Evolutionary conservation across 1,140 invertebrate genomes (phyloP).

Genomic region (Drosophila kepulauana): DNA sequence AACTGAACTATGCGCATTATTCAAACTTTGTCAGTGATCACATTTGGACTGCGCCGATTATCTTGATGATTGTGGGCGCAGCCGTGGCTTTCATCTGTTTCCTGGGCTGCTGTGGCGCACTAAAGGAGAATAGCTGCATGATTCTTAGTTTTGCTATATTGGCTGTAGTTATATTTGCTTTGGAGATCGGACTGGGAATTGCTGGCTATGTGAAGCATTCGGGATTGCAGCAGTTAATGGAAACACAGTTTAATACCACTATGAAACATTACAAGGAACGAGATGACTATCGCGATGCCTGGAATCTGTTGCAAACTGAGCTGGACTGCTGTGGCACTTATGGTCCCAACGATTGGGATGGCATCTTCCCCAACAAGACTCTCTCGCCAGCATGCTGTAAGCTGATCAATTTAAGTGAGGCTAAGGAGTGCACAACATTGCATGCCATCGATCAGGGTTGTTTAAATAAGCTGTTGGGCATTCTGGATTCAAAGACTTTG

Average conservation of each 20-base stretch:
- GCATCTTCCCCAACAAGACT: constrained; percentile 86
- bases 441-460: constrained; percentile 88
- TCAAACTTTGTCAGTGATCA: constrained; percentile 88
- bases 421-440: constrained; percentile 86
- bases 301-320: constrained; percentile 93
- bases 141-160: constrained; percentile 95
- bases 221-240: constrained; percentile 89
- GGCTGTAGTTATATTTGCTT: constrained; percentile 92
- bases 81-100: constrained; percentile 94
- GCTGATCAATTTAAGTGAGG: constrained; percentile 85
- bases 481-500: constrained; percentile 89
- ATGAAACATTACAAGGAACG: constrained; percentile 89
- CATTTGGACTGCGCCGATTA: constrained; percentile 90
- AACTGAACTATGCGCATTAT: constrained; percentile 89
- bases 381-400: constrained; percentile 90
- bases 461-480: constrained; percentile 87
- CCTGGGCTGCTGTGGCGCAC: constrained; percentile 95
- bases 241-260: constrained; percentile 89
- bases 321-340: constrained; percentile 92
- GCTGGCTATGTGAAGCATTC: constrained; percentile 92
- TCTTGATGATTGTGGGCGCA: constrained; percentile 93
- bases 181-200: constrained; percentile 94
- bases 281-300: constrained; percentile 88
- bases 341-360: constrained; percentile 89
- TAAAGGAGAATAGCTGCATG: constrained; percentile 95